Conservation (phyloP, 2,888 invertebrate species). For the Meghimatium bilineatum region DNA sequence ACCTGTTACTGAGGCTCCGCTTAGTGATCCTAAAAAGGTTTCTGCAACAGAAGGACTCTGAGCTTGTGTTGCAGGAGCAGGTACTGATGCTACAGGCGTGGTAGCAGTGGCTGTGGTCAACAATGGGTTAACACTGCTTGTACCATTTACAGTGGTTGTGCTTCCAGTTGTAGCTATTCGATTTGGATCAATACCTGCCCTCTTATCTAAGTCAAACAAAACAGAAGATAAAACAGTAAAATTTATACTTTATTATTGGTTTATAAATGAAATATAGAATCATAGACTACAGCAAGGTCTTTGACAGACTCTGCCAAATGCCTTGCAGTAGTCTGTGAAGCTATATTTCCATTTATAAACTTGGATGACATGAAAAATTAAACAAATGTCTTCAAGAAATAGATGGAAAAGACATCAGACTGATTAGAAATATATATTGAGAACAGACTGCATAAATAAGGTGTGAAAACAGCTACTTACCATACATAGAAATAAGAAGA, state of each 20-base stretch:
- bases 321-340: no score
- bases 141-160: constrained; percentile 49
- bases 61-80: constrained; percentile 49
- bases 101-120: constrained; percentile 50
- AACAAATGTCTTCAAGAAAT: no score
- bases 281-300: no score
- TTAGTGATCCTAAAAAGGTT: constrained; percentile 31
- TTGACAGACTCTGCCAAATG: no score
- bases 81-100: constrained; percentile 50
- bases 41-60: constrained; percentile 43
- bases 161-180: constrained; percentile 42
- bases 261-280: no score
- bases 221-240: not conserved
- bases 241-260: no score
- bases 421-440: no score
- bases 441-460: no score
- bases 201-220: constrained; percentile 55
- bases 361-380: no score
- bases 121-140: constrained; percentile 17
- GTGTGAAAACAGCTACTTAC: no score
- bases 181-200: constrained; percentile 51
- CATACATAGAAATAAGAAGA: no score
- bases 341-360: no score
- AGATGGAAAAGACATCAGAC: not conserved
- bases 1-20: constrained; percentile 31